These are phyloP conservation scores for Atherinosoma microstoma DNA, from an alignment of 2,797 vertebrate species.

Conservation along the genomic window DNA sequence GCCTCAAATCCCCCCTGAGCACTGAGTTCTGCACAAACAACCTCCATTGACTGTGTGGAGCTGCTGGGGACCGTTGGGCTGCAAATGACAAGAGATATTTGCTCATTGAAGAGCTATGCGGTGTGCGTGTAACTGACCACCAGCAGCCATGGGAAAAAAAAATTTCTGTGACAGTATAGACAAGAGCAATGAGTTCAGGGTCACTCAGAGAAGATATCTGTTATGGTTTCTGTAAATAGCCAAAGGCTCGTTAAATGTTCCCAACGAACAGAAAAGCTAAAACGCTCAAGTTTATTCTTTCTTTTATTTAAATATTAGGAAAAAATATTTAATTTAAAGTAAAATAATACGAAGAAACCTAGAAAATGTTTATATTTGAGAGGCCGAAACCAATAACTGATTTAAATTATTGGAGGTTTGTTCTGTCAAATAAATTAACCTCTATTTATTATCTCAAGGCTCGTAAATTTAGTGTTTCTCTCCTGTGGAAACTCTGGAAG, in stretches of 20 bases:
- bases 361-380: not conserved
- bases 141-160: conserved; percentile 46
- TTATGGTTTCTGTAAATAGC: conserved; percentile 7
- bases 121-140: conserved; percentile 21
- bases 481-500: not conserved
- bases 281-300: not conserved
- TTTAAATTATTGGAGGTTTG: not conserved
- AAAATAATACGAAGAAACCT: not conserved
- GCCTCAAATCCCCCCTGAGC: conserved; percentile 76
- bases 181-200: conserved; percentile 40
- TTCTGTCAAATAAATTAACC: not conserved
- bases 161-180: conserved; percentile 26
- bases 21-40: conserved; percentile 64
- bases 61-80: conserved; percentile 38
- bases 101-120: conserved; percentile 52
- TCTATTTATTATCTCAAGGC: not conserved
- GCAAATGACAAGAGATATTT: conserved; percentile 31
- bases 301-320: not conserved
- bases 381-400: not conserved
- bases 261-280: not conserved
- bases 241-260: conserved; percentile 18
- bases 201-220: conserved; percentile 18
- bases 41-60: conserved; percentile 47
- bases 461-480: not conserved
- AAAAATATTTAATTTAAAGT: not conserved